phyloP scores from a whole-genome alignment of 2,797 vertebrate species.

The Menidia menidia region DNA sequence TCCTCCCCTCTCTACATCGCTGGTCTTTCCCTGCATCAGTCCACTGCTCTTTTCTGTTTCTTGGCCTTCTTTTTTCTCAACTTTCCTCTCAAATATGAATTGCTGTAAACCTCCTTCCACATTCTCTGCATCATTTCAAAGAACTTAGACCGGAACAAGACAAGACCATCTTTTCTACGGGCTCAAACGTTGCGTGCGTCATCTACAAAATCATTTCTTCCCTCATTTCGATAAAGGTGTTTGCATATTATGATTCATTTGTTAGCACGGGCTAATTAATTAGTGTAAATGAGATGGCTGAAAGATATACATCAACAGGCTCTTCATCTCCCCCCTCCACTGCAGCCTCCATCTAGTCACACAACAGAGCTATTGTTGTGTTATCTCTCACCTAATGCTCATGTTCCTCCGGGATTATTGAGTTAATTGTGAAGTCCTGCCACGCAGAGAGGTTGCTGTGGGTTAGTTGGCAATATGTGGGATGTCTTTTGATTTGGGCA shows the following conservation, averaged over 20 bases:
- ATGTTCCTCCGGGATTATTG: not conserved
- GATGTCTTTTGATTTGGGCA: not conserved
- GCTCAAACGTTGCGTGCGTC: too few species aligned
- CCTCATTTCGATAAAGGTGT: not conserved
- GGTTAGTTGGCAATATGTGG: not conserved
- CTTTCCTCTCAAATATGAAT: slow-evolving; percentile 10
- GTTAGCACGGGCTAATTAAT: not conserved
- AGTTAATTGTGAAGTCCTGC: not conserved
- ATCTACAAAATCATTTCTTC: not conserved
- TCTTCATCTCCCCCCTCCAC: not conserved
- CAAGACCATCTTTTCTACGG: not conserved
- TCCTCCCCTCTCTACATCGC: not conserved
- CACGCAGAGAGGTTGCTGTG: not conserved
- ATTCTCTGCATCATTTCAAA: not conserved
- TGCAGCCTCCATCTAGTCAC: not conserved
- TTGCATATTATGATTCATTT: not conserved
- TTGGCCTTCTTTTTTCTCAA: slow-evolving; percentile 28
- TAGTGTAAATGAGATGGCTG: not conserved
- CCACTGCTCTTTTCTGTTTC: slow-evolving; percentile 31
- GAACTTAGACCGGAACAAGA: not conserved
- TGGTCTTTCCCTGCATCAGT: slow-evolving; percentile 12
- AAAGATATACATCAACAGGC: too few species aligned
- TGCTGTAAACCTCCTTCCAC: not conserved
- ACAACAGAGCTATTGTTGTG: not conserved
- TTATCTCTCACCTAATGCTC: not conserved